Evolutionary conservation across 2,113 vertebrate genomes (phyloP).

Genomic region (Camelus dromedarius): DNA sequence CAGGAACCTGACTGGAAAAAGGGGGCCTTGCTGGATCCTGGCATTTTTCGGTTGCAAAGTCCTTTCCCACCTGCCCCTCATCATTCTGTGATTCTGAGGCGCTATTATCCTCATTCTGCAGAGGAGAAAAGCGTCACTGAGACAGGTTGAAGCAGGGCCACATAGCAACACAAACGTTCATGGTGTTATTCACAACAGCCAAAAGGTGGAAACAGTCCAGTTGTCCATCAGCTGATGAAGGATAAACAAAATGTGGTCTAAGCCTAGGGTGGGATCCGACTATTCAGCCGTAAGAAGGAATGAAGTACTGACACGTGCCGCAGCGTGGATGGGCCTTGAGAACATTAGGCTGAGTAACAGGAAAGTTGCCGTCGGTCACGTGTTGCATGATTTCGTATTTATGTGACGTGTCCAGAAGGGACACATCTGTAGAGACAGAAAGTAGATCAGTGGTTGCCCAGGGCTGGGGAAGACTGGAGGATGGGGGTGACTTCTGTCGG

Average conservation of each 20-base stretch:
- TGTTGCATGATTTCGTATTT: rapidly evolving
- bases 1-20: neutral
- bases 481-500: rapidly evolving
- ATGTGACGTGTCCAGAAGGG: rapidly evolving
- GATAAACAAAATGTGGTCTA: rapidly evolving
- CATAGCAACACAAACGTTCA: rapidly evolving
- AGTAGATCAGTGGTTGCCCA: rapidly evolving
- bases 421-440: neutral
- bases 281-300: neutral
- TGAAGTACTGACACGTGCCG: rapidly evolving
- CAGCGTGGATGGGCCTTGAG: rapidly evolving
- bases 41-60: neutral
- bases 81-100: neutral
- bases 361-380: rapidly evolving
- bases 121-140: neutral
- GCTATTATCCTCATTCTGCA: neutral
- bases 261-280: rapidly evolving
- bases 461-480: too few relatives aligned
- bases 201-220: rapidly evolving
- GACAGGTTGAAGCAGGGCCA: neutral
- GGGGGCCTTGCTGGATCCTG: rapidly evolving
- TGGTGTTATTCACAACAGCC: rapidly evolving
- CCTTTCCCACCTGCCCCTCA: neutral
- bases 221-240: rapidly evolving
- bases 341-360: rapidly evolving